These are phyloP conservation scores for Tipula unca DNA, from an alignment of 2,888 invertebrate species.

Conservation along the genomic window DNA sequence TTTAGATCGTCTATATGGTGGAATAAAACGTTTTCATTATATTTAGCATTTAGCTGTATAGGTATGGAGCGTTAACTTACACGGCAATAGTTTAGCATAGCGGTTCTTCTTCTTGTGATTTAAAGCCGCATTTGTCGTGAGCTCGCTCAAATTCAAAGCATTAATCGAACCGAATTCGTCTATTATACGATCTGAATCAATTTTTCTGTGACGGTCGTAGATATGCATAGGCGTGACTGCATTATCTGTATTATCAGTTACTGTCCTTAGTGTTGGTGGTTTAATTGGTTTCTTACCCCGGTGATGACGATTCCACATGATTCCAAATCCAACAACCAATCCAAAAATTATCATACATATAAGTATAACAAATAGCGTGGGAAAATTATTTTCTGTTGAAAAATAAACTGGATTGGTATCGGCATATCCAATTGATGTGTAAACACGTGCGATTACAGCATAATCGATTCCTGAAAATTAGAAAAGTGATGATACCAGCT, in stretches of 20 bases:
- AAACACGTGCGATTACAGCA: constrained; percentile 56
- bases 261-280: constrained; percentile 25
- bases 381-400: constrained; percentile 34
- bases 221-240: constrained; percentile 40
- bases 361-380: background rate
- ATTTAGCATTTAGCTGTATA: background rate
- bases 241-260: constrained; percentile 40
- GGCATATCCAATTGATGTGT: constrained; percentile 50
- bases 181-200: constrained; percentile 37
- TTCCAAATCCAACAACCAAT: constrained; percentile 34
- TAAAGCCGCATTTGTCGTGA: background rate
- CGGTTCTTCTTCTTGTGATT: constrained; percentile 59
- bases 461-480: constrained; percentile 48
- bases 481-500: too few relatives aligned
- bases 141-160: background rate
- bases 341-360: constrained; percentile 29
- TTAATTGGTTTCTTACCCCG: constrained; percentile 28
- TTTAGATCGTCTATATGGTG: constrained; percentile 57
- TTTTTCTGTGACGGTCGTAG: constrained; percentile 44
- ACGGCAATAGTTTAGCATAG: constrained; percentile 64
- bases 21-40: constrained; percentile 46
- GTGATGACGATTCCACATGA: constrained; percentile 21
- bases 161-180: background rate
- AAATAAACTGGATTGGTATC: constrained; percentile 44
- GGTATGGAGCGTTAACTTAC: constrained; percentile 44